Percentiles rank a stretch among this genome's conserved stretches.
phyloP scores from a whole-genome alignment of 2,888 invertebrate species.

The Habroteleia sp. region DNA sequence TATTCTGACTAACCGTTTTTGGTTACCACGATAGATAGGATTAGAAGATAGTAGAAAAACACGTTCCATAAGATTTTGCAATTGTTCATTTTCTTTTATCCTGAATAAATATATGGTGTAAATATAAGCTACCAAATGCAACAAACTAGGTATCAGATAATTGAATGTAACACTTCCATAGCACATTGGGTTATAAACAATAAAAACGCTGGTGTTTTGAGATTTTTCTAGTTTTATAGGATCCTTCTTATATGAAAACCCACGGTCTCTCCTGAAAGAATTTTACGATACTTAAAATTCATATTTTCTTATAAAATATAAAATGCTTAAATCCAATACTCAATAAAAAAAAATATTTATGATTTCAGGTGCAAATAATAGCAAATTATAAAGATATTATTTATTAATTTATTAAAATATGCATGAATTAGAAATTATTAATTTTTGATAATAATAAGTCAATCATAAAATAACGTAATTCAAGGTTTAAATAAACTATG shows the following conservation, averaged over 20 bases:
- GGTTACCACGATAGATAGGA: slow-evolving; percentile 85
- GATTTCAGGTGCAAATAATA: too few relatives aligned
- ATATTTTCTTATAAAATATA: too few relatives aligned
- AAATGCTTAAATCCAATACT: too few relatives aligned
- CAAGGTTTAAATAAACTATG: too few relatives aligned
- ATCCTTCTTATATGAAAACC: slow-evolving; percentile 85
- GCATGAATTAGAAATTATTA: too few relatives aligned
- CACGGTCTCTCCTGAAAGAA: slow-evolving; percentile 86
- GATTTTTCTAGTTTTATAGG: slow-evolving; percentile 65
- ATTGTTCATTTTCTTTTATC: slow-evolving; percentile 89
- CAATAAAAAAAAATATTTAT: too few relatives aligned
- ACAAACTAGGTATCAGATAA: slow-evolving; percentile 87
- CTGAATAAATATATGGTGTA: slow-evolving; percentile 89
- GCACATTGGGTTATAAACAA: slow-evolving; percentile 84
- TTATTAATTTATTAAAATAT: too few relatives aligned
- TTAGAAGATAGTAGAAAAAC: slow-evolving; percentile 89
- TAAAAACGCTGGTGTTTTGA: slow-evolving; percentile 76
- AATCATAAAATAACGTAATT: too few relatives aligned
- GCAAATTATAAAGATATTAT: too few relatives aligned
- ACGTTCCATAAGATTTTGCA: slow-evolving; percentile 91
- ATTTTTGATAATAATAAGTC: too few relatives aligned
- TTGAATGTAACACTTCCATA: slow-evolving; percentile 87
- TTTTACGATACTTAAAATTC: too few relatives aligned
- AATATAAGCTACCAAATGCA: slow-evolving; percentile 88
- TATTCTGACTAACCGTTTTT: slow-evolving; percentile 86